phyloP scores from a whole-genome alignment of 2,888 invertebrate species.

The Graphium colonna region DNA sequence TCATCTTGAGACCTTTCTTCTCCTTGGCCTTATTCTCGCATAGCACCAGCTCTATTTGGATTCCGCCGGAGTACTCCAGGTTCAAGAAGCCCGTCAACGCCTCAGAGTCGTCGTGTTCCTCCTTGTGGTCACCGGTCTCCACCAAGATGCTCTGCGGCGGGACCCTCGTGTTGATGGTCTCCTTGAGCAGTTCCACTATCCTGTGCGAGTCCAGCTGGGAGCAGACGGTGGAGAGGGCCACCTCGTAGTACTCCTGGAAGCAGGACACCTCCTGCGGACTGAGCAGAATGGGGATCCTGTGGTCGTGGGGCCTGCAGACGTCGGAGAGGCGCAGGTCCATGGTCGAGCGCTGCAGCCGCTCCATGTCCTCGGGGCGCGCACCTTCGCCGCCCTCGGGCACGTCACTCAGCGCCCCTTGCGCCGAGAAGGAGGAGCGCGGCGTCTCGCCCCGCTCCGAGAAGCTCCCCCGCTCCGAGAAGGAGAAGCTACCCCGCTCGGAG shows the following conservation, averaged over 20 bases:
- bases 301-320: slow-evolving; percentile 55
- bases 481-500: slow-evolving; percentile 71
- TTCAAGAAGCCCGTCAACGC: slow-evolving; percentile 79
- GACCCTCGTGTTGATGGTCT: slow-evolving; percentile 88
- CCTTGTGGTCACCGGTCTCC: slow-evolving; percentile 60
- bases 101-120: slow-evolving; percentile 45
- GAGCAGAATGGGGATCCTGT: slow-evolving; percentile 58
- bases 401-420: slow-evolving; percentile 66
- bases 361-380: slow-evolving; percentile 53
- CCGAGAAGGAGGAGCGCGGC: slow-evolving; percentile 68
- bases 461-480: slow-evolving; percentile 72
- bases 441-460: slow-evolving; percentile 73
- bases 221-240: slow-evolving; percentile 89
- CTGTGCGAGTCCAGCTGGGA: slow-evolving; percentile 88
- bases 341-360: slow-evolving; percentile 64
- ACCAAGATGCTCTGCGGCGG: slow-evolving; percentile 82
- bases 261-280: slow-evolving; percentile 66
- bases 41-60: slow-evolving; percentile 91
- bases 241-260: slow-evolving; percentile 81
- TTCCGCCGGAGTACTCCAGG: slow-evolving; percentile 89
- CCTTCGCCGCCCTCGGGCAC: slow-evolving; percentile 68
- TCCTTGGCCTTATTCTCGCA: slow-evolving; percentile 86
- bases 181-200: slow-evolving; percentile 89
- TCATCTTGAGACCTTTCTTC: slow-evolving; percentile 90
- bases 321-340: slow-evolving; percentile 68